A percentile compares a stretch with the other conserved stretches of the same genome.
Conservation (phyloP, 1,140 invertebrate species). For the Tribolium madens region DNA sequence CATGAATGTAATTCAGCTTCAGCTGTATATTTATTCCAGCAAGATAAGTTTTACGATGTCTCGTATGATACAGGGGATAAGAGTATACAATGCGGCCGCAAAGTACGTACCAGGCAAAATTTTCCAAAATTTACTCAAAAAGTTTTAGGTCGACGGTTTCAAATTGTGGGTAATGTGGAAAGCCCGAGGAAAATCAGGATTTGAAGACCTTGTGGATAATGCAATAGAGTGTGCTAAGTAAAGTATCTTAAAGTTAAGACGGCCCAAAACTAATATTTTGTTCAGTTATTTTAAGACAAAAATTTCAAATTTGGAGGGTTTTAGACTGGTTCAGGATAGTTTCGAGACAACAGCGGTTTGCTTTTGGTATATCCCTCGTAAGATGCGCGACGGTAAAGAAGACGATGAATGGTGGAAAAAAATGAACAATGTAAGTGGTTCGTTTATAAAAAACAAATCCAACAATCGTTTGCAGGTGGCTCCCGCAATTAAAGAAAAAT, state of each 20-base stretch:
- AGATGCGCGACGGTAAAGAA: slow-evolving; percentile 74
- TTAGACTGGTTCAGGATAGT: slow-evolving; percentile 66
- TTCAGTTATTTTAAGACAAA: slow-evolving; percentile 47
- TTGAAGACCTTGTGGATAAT: slow-evolving; percentile 73
- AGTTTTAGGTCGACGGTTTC: slow-evolving; percentile 82
- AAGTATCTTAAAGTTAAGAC: neutral
- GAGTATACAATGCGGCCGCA: slow-evolving; percentile 92
- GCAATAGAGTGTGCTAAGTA: slow-evolving; percentile 72
- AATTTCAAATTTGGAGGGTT: slow-evolving; percentile 45
- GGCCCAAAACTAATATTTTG: neutral
- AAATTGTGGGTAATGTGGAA: slow-evolving; percentile 96
- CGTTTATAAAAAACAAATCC: slow-evolving; percentile 16
- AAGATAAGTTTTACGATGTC: slow-evolving; percentile 94
- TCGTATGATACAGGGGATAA: slow-evolving; percentile 93
- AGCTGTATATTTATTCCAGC: slow-evolving; percentile 90
- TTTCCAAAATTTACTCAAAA: slow-evolving; percentile 19
- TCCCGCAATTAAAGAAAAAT: slow-evolving; percentile 84
- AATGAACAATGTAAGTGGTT: slow-evolving; percentile 71
- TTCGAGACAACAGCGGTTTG: slow-evolving; percentile 87
- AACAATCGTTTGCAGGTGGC: slow-evolving; percentile 74
- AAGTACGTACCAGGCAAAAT: slow-evolving; percentile 67
- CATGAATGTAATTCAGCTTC: slow-evolving; percentile 81
- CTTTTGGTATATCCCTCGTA: slow-evolving; percentile 91
- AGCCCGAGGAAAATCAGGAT: slow-evolving; percentile 75
- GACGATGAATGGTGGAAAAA: slow-evolving; percentile 76